Evolutionary conservation across 1,140 invertebrate genomes (phyloP).

Genomic region (Aphelenchoides fujianensis): DNA sequence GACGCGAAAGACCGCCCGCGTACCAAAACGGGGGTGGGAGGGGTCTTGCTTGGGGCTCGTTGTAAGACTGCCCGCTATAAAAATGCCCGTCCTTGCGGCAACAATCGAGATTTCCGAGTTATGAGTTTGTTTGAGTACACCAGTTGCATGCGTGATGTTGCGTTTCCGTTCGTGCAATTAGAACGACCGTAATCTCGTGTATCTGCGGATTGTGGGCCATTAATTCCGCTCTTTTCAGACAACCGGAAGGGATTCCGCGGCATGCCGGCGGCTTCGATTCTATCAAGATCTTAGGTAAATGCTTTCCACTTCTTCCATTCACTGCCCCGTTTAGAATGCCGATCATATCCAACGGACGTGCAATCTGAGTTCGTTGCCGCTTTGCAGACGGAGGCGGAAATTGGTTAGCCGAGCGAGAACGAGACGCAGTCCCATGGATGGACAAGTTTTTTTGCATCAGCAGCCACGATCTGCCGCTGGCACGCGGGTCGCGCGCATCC

Average conservation of each 20-base stretch:
- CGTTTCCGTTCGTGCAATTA: too few species aligned
- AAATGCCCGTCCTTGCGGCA: too few species aligned
- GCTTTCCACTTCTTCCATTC: not conserved
- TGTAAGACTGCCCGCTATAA: not conserved
- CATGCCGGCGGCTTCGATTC: not conserved
- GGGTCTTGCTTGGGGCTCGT: not conserved
- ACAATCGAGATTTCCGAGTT: too few species aligned
- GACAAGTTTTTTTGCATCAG: not conserved
- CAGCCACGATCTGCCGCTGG: not conserved
- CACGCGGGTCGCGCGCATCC: not conserved
- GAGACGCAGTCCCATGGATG: not conserved
- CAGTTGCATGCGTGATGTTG: too few species aligned
- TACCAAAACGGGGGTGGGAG: not conserved
- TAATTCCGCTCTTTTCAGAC: not conserved
- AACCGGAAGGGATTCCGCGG: not conserved
- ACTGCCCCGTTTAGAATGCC: not conserved
- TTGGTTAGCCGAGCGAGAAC: not conserved
- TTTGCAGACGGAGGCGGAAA: not conserved
- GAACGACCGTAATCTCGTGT: too few species aligned
- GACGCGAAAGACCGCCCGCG: not conserved
- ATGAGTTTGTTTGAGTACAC: not conserved
- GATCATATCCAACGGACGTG: not conserved
- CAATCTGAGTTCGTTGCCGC: not conserved
- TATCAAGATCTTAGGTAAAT: not conserved
- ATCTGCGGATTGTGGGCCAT: too few species aligned